phyloP scores from a whole-genome alignment of 1,140 invertebrate genomes.

The Hesperophylax magnus region DNA sequence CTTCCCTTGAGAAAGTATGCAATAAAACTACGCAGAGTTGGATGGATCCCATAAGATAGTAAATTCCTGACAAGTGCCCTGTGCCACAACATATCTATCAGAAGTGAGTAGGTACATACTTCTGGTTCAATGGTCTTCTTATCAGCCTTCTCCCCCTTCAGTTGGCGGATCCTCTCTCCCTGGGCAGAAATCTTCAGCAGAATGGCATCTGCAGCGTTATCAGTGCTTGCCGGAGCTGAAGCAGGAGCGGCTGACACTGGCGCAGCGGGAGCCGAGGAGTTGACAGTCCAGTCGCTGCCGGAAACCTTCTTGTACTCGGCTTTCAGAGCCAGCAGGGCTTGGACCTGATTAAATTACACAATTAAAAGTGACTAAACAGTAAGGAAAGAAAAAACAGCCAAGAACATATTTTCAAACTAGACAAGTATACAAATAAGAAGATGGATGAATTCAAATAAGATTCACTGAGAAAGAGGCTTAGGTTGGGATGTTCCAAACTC shows the following conservation, averaged over 20 bases:
- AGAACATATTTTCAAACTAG: too few species aligned
- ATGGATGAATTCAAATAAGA: too few species aligned
- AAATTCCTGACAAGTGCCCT: too few species aligned
- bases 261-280: slow-evolving; percentile 55
- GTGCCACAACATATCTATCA: too few species aligned
- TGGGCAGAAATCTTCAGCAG: slow-evolving; percentile 71
- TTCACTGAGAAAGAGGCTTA: too few species aligned
- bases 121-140: slow-evolving; percentile 71
- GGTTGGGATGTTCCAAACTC: too few species aligned
- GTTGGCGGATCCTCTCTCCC: slow-evolving; percentile 79
- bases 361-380: neutral
- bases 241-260: slow-evolving; percentile 40
- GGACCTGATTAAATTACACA: slow-evolving; percentile 67
- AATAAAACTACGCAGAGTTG: too few species aligned
- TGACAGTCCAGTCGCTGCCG: slow-evolving; percentile 78
- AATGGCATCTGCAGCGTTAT: neutral
- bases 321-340: slow-evolving; percentile 79
- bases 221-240: neutral
- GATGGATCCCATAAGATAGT: too few species aligned
- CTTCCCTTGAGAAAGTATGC: too few species aligned
- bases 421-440: too few species aligned
- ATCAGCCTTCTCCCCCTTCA: slow-evolving; percentile 77
- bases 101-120: slow-evolving; percentile 28
- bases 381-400: too few species aligned
- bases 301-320: slow-evolving; percentile 77